Conservation (phyloP, 2,113 vertebrate genomes). For the Oceanites oceanicus region DNA sequence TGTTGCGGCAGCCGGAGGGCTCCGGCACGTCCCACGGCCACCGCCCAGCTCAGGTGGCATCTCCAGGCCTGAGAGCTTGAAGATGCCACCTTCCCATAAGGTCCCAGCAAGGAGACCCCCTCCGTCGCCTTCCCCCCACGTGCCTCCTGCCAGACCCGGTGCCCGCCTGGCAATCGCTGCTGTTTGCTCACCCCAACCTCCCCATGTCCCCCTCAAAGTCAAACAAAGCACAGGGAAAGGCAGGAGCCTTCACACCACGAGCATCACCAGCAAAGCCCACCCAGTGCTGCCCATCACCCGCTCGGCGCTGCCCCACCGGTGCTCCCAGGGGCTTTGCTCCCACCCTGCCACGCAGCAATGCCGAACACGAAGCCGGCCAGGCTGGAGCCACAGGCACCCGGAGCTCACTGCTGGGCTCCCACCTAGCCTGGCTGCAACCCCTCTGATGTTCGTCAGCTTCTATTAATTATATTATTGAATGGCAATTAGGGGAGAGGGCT, state of each 20-base stretch:
- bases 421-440: neutral
- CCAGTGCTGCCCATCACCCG: rapidly evolving
- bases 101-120: neutral
- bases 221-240: neutral
- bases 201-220: rapidly evolving
- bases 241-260: neutral
- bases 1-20: neutral
- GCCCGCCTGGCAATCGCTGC: rapidly evolving
- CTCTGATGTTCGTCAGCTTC: neutral
- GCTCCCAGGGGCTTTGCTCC: neutral
- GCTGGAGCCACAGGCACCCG: neutral
- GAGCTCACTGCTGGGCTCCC: neutral
- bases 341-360: rapidly evolving
- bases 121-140: rapidly evolving
- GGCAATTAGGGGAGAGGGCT: neutral
- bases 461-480: neutral
- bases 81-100: too few species aligned
- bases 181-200: rapidly evolving
- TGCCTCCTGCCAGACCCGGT: neutral
- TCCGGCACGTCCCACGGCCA: neutral
- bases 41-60: neutral
- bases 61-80: rapidly evolving
- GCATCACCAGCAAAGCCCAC: neutral
- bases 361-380: rapidly evolving
- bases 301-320: rapidly evolving